Base-by-base conservation (phyloP, 2,113 vertebrate species). In the Neomonachus schauinslandi region DNA sequence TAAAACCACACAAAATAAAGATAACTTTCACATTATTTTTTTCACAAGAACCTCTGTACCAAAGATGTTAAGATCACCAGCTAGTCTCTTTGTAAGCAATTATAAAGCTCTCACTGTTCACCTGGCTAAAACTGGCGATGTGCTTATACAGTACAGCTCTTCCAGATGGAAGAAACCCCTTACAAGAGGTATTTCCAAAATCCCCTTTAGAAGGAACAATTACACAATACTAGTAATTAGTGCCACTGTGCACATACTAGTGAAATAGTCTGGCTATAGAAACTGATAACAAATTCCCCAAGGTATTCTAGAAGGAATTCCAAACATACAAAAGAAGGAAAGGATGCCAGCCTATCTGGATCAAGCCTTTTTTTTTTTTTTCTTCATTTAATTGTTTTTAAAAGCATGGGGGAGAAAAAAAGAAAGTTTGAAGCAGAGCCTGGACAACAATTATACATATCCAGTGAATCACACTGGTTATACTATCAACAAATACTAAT, bases 261-360 rank as follows among this genome's bases (percentile, higher is more conserved):
- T 39, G 18, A 42, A 39, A 22, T 16, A 76, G 81, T 51, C 39
- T 31, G 46, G 31, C 31, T 89, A 89, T 28, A 82, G 49, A 94
- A 89, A 96, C 53, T 74, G 63, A 33, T 51, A 87, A 83, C 15
- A 42, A 84, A 95, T 86, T 72, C 24, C 22, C 36, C 36, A 49
- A 55, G 11, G 5, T 67, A 72, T 92, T 96, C 71, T 89, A 76
- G 42, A 82, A 94, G 39, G 55, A 95, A 74, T 83, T 74, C 55
- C 67, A 95, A 96, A 96, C 9, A 89, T 36, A 42, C 12, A 39
- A 61, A 88, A 87, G 53, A 92, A 95, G 21, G 12, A 97, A 94
- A 69, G 5, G 15, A 42, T 76, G 10, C 82, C 71, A 59, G 10
- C 4, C 24, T 2, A 67, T 51, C 42, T 36, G 2, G 67, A 91